Evolutionary conservation across 2,113 vertebrate species (phyloP), one percentile per base, ranked within the genome.

Genomic region (Micromys minutus): DNA sequence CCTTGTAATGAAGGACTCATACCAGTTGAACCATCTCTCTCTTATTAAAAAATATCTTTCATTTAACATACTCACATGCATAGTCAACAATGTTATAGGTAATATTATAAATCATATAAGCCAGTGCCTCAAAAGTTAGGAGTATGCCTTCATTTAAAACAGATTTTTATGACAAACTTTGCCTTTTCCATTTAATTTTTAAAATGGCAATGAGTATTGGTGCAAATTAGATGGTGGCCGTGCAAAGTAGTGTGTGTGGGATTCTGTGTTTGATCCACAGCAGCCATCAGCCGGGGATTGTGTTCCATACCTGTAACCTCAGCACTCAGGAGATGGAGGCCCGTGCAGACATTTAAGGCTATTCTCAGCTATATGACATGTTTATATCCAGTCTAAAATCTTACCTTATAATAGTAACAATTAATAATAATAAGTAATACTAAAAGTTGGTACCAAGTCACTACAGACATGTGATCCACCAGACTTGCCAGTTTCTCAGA

Each of bases 81-180:
- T 79, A 71, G 5, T 55, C 24, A 21, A 47, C n/a, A 89, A 75
- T 89, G 31, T 80, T 89, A 91, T 17, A 39, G 13, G 1, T 79
- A 31, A 80, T 90, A 75, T 90, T 89, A 84, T 69, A 69, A 74
- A 34, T 86, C 24, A 65, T 69, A 24, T 67, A 50, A 86, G 11
- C 19, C 45, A 79, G 85, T 96, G 26, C 4, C 31, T 71, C 91
- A 61, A 92, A 87, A 65, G 7, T 47, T 88, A 21, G 95, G 39
- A 65, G 13, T 87, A 63, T 52, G 8, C 69, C 36, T 95, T 95
- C n/a, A 92, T 90, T 96, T 95, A 94, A 92, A 88, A 94, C 89
- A 72, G 24, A 93, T 52, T 92, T 61, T 90, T 77, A 19, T 79
- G 50, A 87, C 74, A 50, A 90, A 83, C 93, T 91, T 93, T 50